These are phyloP conservation scores for Ptychodera flava DNA, from an alignment of 35 echinoderm and acorn worm species.

Conservation along the genomic window DNA sequence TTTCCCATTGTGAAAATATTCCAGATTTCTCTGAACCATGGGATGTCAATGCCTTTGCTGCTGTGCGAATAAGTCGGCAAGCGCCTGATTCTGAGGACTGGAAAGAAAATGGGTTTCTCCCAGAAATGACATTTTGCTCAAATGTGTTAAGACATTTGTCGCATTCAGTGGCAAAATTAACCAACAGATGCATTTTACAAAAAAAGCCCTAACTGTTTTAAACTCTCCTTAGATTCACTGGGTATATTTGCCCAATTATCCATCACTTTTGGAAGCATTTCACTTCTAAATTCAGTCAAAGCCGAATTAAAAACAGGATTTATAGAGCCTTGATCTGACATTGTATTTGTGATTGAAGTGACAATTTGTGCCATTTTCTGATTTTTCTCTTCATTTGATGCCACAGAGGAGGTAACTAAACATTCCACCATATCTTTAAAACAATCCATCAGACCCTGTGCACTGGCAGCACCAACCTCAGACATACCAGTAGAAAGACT, in stretches of 20 bases:
- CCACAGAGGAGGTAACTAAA: not conserved
- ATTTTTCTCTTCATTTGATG: not conserved
- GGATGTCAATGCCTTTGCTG: constrained; percentile 36
- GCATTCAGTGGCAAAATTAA: constrained; percentile 27
- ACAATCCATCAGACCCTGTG: not conserved
- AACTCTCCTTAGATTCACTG: constrained; percentile 11
- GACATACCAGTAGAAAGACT: constrained; percentile 11
- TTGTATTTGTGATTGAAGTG: constrained; percentile 18
- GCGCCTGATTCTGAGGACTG: not conserved
- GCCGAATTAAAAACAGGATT: constrained; percentile 20
- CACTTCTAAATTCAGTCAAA: not conserved
- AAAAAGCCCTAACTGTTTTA: constrained; percentile 27
- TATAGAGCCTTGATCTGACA: constrained; percentile 24
- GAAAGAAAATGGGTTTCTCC: too few species aligned
- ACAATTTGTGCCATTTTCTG: too few species aligned
- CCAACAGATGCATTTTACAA: constrained; percentile 37
- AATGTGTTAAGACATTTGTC: constrained; percentile 31
- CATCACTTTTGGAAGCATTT: constrained; percentile 9
- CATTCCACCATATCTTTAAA: constrained; percentile 6
- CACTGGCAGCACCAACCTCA: constrained; percentile 16
- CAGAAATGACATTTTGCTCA: constrained; percentile 11
- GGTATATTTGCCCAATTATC: constrained; percentile 5
- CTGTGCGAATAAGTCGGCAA: not conserved
- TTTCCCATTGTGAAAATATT: too few species aligned
- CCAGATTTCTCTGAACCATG: constrained; percentile 42